These are phyloP conservation scores for Amphiduros pacificus DNA, from an alignment of 2,888 invertebrate species.

Conservation along the genomic window DNA sequence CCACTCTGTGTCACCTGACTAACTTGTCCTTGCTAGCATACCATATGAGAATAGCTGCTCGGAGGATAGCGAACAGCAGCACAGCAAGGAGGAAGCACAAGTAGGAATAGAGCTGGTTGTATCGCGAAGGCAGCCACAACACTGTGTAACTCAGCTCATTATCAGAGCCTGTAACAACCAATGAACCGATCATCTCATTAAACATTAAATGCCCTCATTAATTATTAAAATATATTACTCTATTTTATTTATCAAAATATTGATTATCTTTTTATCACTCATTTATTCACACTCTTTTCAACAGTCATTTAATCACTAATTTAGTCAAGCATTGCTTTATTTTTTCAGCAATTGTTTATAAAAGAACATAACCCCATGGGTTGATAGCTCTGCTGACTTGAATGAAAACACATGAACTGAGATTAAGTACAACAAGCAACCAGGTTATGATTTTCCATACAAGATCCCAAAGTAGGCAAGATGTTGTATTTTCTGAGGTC, in stretches of 20 bases:
- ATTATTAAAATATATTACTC: neutral
- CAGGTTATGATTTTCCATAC: no score
- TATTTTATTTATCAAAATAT: neutral
- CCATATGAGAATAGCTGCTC: no score
- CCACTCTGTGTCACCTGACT: no score
- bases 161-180: constrained; percentile 43
- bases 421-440: no score
- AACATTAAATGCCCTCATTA: neutral
- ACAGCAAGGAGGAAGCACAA: neutral
- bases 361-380: no score
- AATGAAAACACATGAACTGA: no score
- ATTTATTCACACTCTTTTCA: neutral
- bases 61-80: no score
- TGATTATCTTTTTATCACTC: neutral
- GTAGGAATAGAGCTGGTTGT: constrained; percentile 68
- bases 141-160: constrained; percentile 67
- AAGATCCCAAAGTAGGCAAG: no score
- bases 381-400: no score
- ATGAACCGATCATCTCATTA: constrained; percentile 26
- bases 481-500: no score
- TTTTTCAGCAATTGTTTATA: neutral
- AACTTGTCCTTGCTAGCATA: no score
- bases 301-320: neutral
- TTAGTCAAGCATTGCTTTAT: neutral
- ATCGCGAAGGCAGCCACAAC: constrained; percentile 77